Base-by-base conservation (phyloP, 2,797 vertebrate genomes). In the Pseudomugil tenellus region DNA sequence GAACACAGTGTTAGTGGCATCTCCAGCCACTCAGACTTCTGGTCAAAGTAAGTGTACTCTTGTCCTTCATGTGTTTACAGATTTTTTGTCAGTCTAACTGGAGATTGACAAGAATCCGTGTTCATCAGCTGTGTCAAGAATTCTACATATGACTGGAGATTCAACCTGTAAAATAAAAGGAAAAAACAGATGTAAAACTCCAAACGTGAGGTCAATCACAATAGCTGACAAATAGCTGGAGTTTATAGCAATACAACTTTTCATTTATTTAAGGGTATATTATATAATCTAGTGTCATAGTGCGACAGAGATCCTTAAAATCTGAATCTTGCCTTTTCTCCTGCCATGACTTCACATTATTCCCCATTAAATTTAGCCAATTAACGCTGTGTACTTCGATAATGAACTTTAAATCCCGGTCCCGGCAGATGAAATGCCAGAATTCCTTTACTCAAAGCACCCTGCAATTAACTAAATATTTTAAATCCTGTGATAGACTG, bases 101-200 rank as follows among this genome's bases (percentile, higher is more conserved):
- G 97, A 96, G 76, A 97, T 79, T 0, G 97, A 99, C 34, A 99
- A 94, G 72, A 98, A 94, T 83, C 98, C 98, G 0, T 96, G 91
- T 87, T 98, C 97, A 72, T 99, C 97, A 43, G 98, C 97, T 19
- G 97, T 98, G 84, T 99, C 97, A 72, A 99, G 92, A 84, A 99
- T 96, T 89, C 96, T 96, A 91, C 98, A 99, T 86, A 99, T 99
- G 76, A 99, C 96, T 0, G 97, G 97, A 81, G 97, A 99, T 87
- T 99, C 98, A 73, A 99, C 98, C 98, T 96, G 59, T 31, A n/a
- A 21, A 54, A 8, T 29, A 31, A 39, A n/a, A n/a, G n/a, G n/a
- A n/a, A n/a, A n/a, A n/a, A n/a, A n/a, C n/a, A 34, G 1, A 52
- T 4, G 17, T 34, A 11, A 67, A 10, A 52, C 19, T 13, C 43